These are phyloP conservation scores for Chrysochloris asiatica DNA, from an alignment of 2,113 vertebrate genomes.

Conservation along the genomic window DNA sequence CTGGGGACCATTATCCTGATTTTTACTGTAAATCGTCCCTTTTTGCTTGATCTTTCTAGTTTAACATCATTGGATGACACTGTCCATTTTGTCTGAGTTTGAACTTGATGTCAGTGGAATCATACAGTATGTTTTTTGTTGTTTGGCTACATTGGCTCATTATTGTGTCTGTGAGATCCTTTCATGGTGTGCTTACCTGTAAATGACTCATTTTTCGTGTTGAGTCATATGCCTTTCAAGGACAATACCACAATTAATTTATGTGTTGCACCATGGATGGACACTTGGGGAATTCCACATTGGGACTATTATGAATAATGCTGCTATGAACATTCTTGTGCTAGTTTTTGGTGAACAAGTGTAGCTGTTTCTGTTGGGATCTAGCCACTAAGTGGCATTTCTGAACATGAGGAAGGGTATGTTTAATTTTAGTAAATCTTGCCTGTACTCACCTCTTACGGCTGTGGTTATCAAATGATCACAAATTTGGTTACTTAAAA, in stretches of 20 bases:
- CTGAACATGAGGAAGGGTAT: background rate
- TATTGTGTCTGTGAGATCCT: background rate
- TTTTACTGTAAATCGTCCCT: background rate
- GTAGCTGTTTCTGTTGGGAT: background rate
- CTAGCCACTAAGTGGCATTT: background rate
- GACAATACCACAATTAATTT: background rate
- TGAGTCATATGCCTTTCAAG: no score
- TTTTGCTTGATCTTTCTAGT: no score
- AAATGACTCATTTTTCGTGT: background rate
- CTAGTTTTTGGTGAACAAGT: background rate
- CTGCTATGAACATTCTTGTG: background rate
- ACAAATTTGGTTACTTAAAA: background rate
- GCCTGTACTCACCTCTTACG: background rate
- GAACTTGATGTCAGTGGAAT: conserved; percentile 3
- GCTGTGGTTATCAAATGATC: background rate
- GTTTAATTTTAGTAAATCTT: background rate
- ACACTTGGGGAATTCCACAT: background rate
- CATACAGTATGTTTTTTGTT: background rate
- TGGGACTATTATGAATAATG: background rate
- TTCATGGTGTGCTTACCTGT: background rate
- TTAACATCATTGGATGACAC: background rate
- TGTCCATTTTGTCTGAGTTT: conserved; percentile 18
- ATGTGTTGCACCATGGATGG: background rate
- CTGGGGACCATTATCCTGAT: background rate
- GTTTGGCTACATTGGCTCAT: background rate